Conservation (phyloP, 2,113 vertebrate species). For the Phalacrocorax aristotelis region DNA sequence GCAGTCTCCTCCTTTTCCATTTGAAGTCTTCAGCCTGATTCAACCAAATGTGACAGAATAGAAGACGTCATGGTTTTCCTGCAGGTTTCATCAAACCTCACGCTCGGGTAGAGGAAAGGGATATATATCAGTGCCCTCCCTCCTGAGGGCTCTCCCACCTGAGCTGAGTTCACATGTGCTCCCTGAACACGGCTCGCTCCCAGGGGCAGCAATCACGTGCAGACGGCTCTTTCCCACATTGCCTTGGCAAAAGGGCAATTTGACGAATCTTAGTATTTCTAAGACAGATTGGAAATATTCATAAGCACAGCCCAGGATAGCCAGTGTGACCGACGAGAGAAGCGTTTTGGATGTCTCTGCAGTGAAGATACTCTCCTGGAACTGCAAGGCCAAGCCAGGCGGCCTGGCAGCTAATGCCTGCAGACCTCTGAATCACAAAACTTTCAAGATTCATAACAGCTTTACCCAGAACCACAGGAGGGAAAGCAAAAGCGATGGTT, state of each 20-base stretch:
- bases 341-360: not conserved
- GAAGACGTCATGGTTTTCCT: not conserved
- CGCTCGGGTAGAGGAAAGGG: not conserved
- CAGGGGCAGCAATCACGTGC: rapidly evolving
- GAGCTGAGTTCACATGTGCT: rapidly evolving
- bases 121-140: not conserved
- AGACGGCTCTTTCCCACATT: not conserved
- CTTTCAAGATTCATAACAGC: not conserved
- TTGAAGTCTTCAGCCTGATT: not conserved
- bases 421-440: not conserved
- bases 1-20: not conserved
- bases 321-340: not conserved
- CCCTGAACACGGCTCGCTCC: rapidly evolving
- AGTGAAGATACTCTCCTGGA: not conserved
- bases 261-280: not conserved
- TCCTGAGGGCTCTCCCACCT: not conserved
- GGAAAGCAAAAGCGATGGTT: not conserved
- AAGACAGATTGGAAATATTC: not conserved
- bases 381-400: not conserved
- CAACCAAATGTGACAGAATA: not conserved
- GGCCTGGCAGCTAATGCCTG: not conserved
- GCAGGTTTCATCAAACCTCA: not conserved
- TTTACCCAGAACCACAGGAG: not conserved
- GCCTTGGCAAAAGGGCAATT: not conserved
- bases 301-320: not conserved